Conservation (phyloP, 2,888 invertebrate genomes). For the Liodrosophila aerea region DNA sequence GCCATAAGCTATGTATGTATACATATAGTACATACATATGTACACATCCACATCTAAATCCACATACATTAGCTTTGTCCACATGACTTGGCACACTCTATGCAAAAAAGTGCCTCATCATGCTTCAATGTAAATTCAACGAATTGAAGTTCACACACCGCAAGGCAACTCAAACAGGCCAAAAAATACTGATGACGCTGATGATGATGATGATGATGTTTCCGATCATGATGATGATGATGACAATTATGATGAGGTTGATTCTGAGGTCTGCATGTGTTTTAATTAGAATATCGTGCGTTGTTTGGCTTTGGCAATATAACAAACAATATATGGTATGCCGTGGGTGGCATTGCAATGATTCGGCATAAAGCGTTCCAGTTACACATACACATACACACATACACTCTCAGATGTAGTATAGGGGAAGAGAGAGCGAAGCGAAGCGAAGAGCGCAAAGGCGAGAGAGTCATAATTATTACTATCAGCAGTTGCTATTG, state of each 20-base stretch:
- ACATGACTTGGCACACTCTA: constrained; percentile 59
- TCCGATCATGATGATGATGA: constrained; percentile 21
- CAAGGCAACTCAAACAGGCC: constrained; percentile 32
- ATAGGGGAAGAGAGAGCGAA: too few relatives aligned
- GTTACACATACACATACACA: constrained; percentile 13
- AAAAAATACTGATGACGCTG: constrained; percentile 13
- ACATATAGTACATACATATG: not conserved
- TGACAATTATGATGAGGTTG: constrained; percentile 22
- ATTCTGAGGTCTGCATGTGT: constrained; percentile 53
- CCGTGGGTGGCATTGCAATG: constrained; percentile 70
- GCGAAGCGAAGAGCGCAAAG: too few relatives aligned
- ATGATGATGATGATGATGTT: constrained; percentile 7
- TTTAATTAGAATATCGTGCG: constrained; percentile 76
- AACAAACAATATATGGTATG: constrained; percentile 55
- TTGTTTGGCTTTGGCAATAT: constrained; percentile 74
- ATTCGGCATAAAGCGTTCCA: constrained; percentile 52
- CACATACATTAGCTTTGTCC: constrained; percentile 69
- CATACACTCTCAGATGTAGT: too few relatives aligned
- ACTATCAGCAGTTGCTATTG: constrained; percentile 64
- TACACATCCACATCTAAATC: constrained; percentile 49
- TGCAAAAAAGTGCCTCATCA: constrained; percentile 60
- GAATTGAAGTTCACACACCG: constrained; percentile 54
- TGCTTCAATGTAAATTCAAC: constrained; percentile 69
- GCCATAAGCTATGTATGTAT: not conserved
- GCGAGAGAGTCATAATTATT: constrained; percentile 58